A percentile compares a stretch with the other conserved stretches of the same genome.
These are phyloP conservation scores for Anabacerthia variegaticeps DNA, from an alignment of 2,797 vertebrate genomes.

Conservation along the genomic window DNA sequence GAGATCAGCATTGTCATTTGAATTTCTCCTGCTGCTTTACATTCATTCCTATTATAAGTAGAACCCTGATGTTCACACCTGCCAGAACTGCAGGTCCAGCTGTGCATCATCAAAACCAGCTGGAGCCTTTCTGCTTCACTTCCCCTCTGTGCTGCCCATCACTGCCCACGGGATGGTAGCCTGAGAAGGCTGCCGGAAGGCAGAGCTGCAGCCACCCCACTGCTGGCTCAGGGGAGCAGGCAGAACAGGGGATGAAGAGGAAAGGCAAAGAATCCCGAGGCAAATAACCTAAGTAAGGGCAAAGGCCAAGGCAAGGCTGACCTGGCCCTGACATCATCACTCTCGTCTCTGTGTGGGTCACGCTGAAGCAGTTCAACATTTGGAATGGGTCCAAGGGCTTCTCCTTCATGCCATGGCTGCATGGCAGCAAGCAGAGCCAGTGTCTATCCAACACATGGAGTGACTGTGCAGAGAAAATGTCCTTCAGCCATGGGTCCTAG, in stretches of 20 bases:
- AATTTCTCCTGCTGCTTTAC: background rate
- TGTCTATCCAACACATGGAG: background rate
- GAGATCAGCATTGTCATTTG: background rate
- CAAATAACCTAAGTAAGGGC: background rate
- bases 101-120: background rate
- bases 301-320: background rate
- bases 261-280: background rate
- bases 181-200: background rate
- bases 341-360: rapidly evolving
- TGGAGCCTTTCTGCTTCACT: background rate
- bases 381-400: background rate
- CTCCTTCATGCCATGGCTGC: rapidly evolving
- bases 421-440: background rate
- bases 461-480: rapidly evolving
- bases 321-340: background rate
- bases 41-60: background rate
- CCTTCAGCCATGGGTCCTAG: background rate
- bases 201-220: background rate
- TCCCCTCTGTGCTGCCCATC: rapidly evolving
- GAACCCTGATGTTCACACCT: background rate
- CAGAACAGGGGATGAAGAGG: too few relatives aligned
- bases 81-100: background rate
- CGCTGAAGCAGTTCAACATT: background rate
- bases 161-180: background rate
- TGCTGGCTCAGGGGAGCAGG: rapidly evolving